phyloP scores from a whole-genome alignment of 2,888 invertebrate species.

The Leptopilina myrica region DNA sequence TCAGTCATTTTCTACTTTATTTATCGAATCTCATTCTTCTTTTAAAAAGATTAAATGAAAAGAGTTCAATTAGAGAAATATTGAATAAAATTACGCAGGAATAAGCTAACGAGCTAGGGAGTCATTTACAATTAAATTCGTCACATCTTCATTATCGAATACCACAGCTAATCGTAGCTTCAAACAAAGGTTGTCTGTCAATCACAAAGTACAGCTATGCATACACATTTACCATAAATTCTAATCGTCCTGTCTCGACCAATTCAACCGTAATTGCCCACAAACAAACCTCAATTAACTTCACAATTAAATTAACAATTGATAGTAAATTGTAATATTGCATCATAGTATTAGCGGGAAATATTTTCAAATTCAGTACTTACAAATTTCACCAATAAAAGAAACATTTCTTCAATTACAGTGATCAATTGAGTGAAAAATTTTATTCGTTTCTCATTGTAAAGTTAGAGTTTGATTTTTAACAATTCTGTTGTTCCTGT shows the following conservation, averaged over 20 bases:
- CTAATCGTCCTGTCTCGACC: not conserved
- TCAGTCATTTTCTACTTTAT: no score
- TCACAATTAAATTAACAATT: constrained; percentile 7
- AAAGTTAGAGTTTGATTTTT: no score
- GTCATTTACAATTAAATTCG: constrained; percentile 46
- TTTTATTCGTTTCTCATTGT: no score
- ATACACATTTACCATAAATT: constrained; percentile 5
- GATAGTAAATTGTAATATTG: not conserved
- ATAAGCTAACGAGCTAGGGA: not conserved
- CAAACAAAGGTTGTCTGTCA: constrained; percentile 31
- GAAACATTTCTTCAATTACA: no score
- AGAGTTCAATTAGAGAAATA: not conserved
- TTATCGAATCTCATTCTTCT: no score
- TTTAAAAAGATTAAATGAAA: no score
- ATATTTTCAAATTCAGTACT: no score
- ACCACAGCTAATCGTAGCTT: constrained; percentile 32
- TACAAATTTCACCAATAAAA: no score
- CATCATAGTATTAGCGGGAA: no score
- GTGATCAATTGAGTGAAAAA: no score
- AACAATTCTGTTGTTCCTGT: no score
- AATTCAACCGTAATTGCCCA: not conserved
- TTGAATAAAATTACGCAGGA: not conserved
- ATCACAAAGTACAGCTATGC: constrained; percentile 10
- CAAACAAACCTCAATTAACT: constrained; percentile 1
- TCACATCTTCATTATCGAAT: constrained; percentile 40